Evolutionary conservation across 2,888 invertebrate genomes (phyloP).

Genomic region (Pristionchus maxplancki): DNA sequence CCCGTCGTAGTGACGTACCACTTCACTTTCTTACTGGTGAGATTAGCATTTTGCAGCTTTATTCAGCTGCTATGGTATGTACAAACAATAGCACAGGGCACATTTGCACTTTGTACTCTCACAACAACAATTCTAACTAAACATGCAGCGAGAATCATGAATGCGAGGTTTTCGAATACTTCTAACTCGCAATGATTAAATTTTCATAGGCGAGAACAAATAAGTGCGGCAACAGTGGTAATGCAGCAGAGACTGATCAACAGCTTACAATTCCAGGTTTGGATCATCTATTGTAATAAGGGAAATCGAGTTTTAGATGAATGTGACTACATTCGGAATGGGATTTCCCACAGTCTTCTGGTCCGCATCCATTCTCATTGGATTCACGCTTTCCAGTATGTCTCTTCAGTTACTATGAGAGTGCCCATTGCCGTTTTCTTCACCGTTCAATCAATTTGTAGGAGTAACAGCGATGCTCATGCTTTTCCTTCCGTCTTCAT

Average conservation of each 20-base stretch:
- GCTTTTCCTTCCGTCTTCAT: not conserved
- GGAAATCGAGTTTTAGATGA: not conserved
- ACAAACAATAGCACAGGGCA: too few relatives aligned
- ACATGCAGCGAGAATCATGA: conserved; percentile 12
- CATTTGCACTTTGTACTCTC: conserved; percentile 5
- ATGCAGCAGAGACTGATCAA: conserved; percentile 12
- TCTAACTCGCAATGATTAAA: not conserved
- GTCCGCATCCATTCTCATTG: not conserved
- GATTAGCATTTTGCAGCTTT: too few relatives aligned
- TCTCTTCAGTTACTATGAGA: too few relatives aligned
- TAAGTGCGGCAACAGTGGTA: not conserved
- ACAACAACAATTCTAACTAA: not conserved
- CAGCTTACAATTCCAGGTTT: not conserved
- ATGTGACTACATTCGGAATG: not conserved
- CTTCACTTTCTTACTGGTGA: not conserved
- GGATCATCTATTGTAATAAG: not conserved
- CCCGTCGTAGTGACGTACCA: not conserved
- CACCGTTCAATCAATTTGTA: too few relatives aligned
- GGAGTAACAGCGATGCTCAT: not conserved
- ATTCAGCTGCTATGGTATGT: too few relatives aligned
- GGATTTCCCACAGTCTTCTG: not conserved
- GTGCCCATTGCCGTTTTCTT: too few relatives aligned
- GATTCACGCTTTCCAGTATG: not conserved
- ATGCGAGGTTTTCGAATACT: not conserved
- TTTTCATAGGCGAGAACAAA: not conserved